These are phyloP conservation scores for Dynastes grantii DNA, from an alignment of 2,888 invertebrate species.

Conservation along the genomic window DNA sequence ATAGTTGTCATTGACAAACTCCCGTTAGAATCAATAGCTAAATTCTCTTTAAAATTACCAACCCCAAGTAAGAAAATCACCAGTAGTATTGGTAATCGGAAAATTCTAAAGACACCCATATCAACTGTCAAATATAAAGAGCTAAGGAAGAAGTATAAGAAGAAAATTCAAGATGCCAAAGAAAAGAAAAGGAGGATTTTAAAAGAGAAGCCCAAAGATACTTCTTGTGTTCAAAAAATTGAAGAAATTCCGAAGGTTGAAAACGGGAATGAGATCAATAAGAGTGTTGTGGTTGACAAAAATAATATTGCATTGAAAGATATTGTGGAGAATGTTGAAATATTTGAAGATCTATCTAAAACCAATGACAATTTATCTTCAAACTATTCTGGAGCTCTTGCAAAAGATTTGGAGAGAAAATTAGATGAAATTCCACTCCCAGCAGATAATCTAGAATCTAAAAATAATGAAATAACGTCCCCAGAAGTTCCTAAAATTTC, in stretches of 20 bases:
- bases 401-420: no score
- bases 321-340: no score
- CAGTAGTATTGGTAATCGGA: neutral
- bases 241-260: neutral
- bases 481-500: neutral
- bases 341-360: no score
- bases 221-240: neutral
- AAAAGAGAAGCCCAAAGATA: neutral
- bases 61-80: no score
- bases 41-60: neutral
- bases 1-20: constrained; percentile 31
- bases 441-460: no score
- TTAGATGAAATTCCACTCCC: no score
- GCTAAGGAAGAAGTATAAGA: constrained; percentile 4
- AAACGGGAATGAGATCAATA: neutral
- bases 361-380: no score
- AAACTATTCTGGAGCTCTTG: no score
- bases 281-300: no score
- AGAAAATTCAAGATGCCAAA: neutral
- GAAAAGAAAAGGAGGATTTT: constrained; percentile 10
- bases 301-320: no score
- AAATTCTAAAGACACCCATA: neutral
- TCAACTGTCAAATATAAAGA: constrained; percentile 1
- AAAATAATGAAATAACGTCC: no score
- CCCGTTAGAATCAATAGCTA: neutral